These are phyloP conservation scores for Lucilia sericata DNA, from an alignment of 1,140 invertebrate genomes.

Conservation along the genomic window DNA sequence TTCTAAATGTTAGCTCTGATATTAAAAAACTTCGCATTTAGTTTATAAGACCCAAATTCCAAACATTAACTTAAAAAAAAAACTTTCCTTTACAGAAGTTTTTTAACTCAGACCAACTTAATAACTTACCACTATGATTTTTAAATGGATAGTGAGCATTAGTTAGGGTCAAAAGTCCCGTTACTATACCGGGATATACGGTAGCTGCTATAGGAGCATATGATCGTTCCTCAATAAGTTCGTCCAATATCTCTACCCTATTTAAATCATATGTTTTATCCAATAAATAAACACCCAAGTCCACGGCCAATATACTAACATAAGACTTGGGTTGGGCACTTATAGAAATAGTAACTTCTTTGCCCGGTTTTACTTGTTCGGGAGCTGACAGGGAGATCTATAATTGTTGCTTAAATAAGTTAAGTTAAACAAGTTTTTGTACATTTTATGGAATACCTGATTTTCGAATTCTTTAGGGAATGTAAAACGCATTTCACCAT, in stretches of 20 bases:
- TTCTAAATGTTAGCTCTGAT: too few relatives aligned
- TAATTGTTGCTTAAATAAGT: background rate
- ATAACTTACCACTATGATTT: too few relatives aligned
- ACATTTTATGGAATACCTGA: background rate
- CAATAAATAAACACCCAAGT: conserved; percentile 14
- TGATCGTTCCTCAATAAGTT: background rate
- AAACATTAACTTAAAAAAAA: too few relatives aligned
- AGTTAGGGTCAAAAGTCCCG: background rate
- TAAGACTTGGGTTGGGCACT: conserved; percentile 22
- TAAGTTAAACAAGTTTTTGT: background rate
- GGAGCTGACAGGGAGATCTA: background rate
- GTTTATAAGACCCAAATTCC: too few relatives aligned
- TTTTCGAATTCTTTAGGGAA: background rate
- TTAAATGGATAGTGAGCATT: too few relatives aligned
- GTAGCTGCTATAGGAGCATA: background rate
- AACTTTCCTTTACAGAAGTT: too few relatives aligned
- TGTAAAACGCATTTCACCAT: background rate
- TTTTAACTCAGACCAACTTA: too few relatives aligned
- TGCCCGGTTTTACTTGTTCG: conserved; percentile 7
- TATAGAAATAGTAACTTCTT: background rate
- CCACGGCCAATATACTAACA: conserved; percentile 19
- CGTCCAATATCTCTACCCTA: background rate
- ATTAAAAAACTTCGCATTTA: too few relatives aligned
- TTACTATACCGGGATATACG: background rate
- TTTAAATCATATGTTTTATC: background rate